Evolutionary conservation across 2,113 vertebrate species (phyloP).

Genomic region (Oncorhynchus nerka): DNA sequence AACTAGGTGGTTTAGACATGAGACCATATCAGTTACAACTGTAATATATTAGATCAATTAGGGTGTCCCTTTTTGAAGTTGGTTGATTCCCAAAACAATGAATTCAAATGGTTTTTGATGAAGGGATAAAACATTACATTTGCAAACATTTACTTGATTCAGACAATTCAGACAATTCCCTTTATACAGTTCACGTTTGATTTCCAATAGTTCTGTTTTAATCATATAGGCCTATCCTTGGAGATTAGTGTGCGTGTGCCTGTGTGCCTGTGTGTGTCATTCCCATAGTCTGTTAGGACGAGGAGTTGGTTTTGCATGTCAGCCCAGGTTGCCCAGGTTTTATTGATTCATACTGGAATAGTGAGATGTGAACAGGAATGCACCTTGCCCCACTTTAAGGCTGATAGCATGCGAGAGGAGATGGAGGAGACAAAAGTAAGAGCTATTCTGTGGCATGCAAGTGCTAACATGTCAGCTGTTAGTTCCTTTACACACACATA

Average conservation of each 20-base stretch:
- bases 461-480: slow-evolving; percentile 54
- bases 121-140: no score
- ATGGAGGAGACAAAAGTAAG: slow-evolving; percentile 50
- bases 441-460: slow-evolving; percentile 42
- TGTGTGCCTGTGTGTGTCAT: background rate
- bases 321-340: slow-evolving; percentile 8
- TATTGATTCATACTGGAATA: slow-evolving; percentile 19
- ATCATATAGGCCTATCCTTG: no score
- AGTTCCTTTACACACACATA: slow-evolving; percentile 30
- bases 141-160: no score
- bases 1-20: slow-evolving; percentile 26
- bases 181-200: no score
- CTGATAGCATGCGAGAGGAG: slow-evolving; percentile 40
- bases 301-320: background rate
- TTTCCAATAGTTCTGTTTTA: no score
- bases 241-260: no score
- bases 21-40: slow-evolving; percentile 44
- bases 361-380: slow-evolving; percentile 33
- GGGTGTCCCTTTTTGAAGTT: no score
- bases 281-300: no score
- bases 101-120: no score
- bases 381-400: slow-evolving; percentile 34
- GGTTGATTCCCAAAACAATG: no score
- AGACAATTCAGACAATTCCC: no score
- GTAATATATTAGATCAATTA: slow-evolving; percentile 20